Evolutionary conservation across 2,888 invertebrate genomes (phyloP).

Genomic region (Entomobrya multifasciata): DNA sequence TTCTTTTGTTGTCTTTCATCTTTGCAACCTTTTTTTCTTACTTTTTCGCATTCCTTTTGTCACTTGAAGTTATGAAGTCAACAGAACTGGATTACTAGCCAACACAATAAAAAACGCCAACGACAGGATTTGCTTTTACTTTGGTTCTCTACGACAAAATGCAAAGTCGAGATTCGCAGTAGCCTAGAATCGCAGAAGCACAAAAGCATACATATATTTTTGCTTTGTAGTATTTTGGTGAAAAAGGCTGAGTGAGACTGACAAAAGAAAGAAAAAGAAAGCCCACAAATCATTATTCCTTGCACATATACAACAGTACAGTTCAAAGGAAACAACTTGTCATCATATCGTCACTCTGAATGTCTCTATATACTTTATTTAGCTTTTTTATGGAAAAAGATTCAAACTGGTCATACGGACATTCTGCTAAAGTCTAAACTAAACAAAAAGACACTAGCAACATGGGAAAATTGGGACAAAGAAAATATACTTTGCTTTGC

Average conservation of each 20-base stretch:
- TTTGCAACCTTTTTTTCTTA: background rate
- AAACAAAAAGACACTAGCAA: background rate
- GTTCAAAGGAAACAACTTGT: background rate
- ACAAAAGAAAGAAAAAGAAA: background rate
- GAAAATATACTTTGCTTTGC: background rate
- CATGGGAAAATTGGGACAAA: conserved; percentile 23
- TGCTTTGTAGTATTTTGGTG: background rate
- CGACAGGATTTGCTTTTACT: no score
- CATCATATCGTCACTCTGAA: background rate
- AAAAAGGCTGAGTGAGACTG: background rate
- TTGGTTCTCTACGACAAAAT: no score
- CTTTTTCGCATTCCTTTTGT: background rate
- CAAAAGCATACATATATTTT: background rate
- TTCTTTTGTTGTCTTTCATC: background rate
- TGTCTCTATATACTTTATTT: background rate
- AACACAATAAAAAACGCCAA: no score
- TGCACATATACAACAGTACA: conserved; percentile 19
- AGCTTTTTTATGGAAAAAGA: background rate
- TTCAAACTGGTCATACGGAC: background rate
- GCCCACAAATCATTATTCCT: conserved; percentile 61
- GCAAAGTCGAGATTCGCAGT: no score
- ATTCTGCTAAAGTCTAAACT: background rate
- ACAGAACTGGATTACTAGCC: background rate
- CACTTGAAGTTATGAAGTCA: background rate
- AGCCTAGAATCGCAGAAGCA: no score